These are phyloP conservation scores for Mesorhabditis sp. DNA, from an alignment of 2,888 invertebrate species.

Conservation along the genomic window DNA sequence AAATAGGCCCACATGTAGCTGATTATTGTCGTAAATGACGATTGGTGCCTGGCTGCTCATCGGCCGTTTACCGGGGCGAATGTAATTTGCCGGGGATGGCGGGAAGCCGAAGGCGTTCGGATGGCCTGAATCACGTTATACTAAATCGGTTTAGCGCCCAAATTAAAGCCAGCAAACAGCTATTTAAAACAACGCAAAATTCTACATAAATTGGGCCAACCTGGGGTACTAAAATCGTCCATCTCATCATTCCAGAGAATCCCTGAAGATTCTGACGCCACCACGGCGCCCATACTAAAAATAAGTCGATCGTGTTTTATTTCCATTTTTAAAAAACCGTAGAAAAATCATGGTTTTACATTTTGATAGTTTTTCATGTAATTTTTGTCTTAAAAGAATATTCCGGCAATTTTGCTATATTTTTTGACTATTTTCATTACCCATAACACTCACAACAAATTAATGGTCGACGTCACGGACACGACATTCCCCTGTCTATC, in stretches of 20 bases:
- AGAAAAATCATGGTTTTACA: too few species aligned
- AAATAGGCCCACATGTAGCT: constrained; percentile 71
- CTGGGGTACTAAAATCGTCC: constrained; percentile 81
- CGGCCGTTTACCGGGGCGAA: constrained; percentile 77
- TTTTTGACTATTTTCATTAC: background rate
- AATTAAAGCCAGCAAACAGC: constrained; percentile 74
- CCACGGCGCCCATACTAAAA: constrained; percentile 76
- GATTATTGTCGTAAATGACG: constrained; percentile 74
- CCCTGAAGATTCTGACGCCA: constrained; percentile 74
- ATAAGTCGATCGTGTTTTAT: background rate
- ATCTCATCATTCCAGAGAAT: constrained; percentile 86
- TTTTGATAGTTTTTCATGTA: background rate
- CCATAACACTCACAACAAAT: constrained; percentile 70
- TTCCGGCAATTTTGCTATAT: background rate
- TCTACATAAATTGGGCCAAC: constrained; percentile 59
- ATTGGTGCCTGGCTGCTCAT: constrained; percentile 85
- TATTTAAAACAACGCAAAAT: constrained; percentile 67
- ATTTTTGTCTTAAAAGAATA: background rate
- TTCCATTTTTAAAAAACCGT: background rate
- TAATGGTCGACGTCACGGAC: constrained; percentile 84
- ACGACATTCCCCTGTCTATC: constrained; percentile 80
- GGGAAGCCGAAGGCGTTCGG: constrained; percentile 59
- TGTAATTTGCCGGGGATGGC: constrained; percentile 79
- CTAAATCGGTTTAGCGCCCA: background rate
- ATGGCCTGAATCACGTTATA: constrained; percentile 30